phyloP scores from a whole-genome alignment of 2,113 vertebrate species.

The Ciconia boyciana region DNA sequence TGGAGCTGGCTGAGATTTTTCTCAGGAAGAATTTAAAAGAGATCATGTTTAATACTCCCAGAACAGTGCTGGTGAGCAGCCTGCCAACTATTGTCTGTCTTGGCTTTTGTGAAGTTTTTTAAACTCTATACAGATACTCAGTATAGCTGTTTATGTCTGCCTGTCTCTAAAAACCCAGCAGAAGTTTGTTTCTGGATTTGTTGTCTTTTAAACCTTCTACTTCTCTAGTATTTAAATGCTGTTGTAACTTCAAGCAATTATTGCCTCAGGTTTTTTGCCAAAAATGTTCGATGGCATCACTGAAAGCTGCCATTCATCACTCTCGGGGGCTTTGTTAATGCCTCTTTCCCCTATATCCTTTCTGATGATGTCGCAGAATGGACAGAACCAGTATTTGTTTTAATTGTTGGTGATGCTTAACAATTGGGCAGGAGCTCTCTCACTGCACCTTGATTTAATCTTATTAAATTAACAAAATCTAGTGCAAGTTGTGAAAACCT shows the following conservation, averaged over 20 bases:
- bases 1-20: constrained; percentile 5
- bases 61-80: neutral
- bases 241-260: neutral
- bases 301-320: neutral
- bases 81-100: neutral
- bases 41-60: neutral
- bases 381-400: neutral
- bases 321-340: neutral
- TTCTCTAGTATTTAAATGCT: neutral
- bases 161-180: neutral
- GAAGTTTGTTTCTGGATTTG: neutral
- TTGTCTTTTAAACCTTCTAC: neutral
- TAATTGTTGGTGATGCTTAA: neutral
- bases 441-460: neutral
- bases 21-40: neutral
- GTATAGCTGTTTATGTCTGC: neutral
- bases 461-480: neutral
- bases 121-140: neutral
- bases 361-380: neutral
- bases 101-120: neutral
- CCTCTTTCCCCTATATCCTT: neutral
- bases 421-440: neutral
- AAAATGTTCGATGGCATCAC: neutral
- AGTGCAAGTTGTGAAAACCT: neutral
- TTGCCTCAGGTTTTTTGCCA: neutral